Conservation (phyloP, 1,140 invertebrate genomes). For the Hermatobates lingyangjiaoensis region DNA sequence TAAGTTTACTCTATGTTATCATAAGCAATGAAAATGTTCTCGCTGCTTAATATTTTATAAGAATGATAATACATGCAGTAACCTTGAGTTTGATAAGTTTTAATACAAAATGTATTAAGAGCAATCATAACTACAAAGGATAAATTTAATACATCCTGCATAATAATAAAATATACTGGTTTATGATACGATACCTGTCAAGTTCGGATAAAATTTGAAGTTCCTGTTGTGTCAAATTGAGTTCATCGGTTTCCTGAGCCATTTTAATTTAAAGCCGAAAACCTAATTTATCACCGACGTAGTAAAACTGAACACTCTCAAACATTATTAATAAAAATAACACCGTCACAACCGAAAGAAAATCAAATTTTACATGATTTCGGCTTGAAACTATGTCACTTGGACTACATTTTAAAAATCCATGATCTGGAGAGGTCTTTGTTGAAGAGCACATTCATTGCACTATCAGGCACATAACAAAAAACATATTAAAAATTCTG, state of each 20-base stretch:
- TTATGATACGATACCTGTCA: constrained; percentile 70
- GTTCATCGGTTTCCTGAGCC: constrained; percentile 31
- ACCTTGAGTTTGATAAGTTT: not conserved
- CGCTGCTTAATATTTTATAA: too few species aligned
- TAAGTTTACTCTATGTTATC: too few species aligned
- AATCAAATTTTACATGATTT: not conserved
- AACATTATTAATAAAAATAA: not conserved
- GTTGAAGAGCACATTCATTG: too few species aligned
- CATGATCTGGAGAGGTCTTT: too few species aligned
- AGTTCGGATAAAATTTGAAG: constrained; percentile 64
- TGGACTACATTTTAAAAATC: not conserved
- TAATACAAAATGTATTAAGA: not conserved
- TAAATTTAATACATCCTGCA: not conserved
- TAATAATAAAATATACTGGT: too few species aligned
- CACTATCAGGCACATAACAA: too few species aligned
- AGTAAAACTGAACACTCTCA: not conserved
- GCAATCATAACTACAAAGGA: not conserved
- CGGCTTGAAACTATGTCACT: not conserved
- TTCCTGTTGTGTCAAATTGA: constrained; percentile 47
- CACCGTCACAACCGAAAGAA: not conserved
- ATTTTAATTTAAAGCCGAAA: constrained; percentile 18
- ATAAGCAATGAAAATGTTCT: too few species aligned
- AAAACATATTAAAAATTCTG: too few species aligned
- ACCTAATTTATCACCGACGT: not conserved
- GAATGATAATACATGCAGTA: not conserved